Base-by-base conservation (phyloP, 2,113 vertebrate genomes). In the Pleuronectes platessa region DNA sequence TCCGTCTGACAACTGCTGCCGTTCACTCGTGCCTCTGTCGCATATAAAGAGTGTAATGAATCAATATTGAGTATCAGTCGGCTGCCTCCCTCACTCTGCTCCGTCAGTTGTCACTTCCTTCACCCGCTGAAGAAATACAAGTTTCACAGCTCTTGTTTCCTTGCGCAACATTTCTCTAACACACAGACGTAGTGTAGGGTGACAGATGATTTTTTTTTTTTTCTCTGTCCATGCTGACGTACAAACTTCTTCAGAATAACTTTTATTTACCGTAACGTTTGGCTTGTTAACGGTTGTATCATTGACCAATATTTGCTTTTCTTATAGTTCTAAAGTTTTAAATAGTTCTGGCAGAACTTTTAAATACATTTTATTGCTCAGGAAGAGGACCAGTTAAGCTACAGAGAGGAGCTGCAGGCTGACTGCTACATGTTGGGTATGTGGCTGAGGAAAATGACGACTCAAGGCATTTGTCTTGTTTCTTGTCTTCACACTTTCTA, bases 71-170 rank as follows among this genome's bases (percentile, higher is more conserved):
- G 51, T 85, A 85, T 90, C 82, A 82, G 81, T 82, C 69, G 61
- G 70, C 84, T 58, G 84, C 74, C 70, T 81, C 53, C 3, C 86
- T 78, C 65, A 83, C 85, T 91, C 81, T 92, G 87, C 81, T 74
- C 84, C 12, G 85, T 89, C 88, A 90, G 90, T 91, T 92, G 88
- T 85, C 83, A 85, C 86, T 87, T 89, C 88, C 88, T 82, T 86
- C 73, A 37, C 47, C 58, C 62, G 59, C 68, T 81, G 79, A 81
- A 68, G 84, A 86, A 89, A 83, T 81, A 65, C 74, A 68, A 78
- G 89, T 87, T 86, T 88, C 80, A 80, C 83, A 85, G 88, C 84
- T 88, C 86, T 71, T 74, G 20, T 90, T 86, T 88, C 74, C 80
- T 87, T 86, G 67, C 47, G 68, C 72, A 88, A 88, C 74, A 85